Evolutionary conservation across 2,797 vertebrate species (phyloP), one percentile per base, ranked within the genome.

Genomic region (Hydrolagus colliei): DNA sequence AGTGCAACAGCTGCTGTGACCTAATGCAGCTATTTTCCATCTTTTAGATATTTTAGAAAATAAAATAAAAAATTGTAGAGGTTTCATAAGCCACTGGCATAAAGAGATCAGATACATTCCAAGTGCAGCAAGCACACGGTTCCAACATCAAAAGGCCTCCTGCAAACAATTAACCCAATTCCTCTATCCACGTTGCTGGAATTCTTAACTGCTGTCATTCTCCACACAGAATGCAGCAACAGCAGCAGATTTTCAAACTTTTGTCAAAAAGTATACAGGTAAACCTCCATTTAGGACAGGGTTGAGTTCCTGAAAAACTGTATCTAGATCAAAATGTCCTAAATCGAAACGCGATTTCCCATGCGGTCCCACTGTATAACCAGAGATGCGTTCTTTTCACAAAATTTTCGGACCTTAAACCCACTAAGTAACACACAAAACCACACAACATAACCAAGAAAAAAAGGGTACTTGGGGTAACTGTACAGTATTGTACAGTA

Each of bases 121-220:
- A 52, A 84, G 79, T 13, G 63, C 62, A 82, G 27, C 35, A 84
- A 82, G 27, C 35, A 84, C 12, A 71, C 78, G 32, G 32, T 52
- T 84, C 65, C 79, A 71, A 52, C 18, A 14, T 20, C 16, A 5
- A 87, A 65, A 89, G 76, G 88, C 89, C 72, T 91, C 75, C 89
- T 91, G 88, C 87, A 92, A 92, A 89, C 75, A 89, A 91, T 90
- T 90, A 89, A 88, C 85, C 78, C 86, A 88, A 87, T 87, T 90
- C 79, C 87, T 89, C 80, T 59, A 91, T 88, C 87, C 87, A 88
- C 6, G 7, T 85, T 88, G 79, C 18, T 87, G 72, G 52, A 89
- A 88, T 89, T 87, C 88, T 87, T 78, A 89, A 89, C 73, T 85
- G 88, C 35, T 88, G 68, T 90, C 62, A 88, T 86, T 87, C 87